Conservation (phyloP, 2,888 invertebrate genomes). For the Lithophane ornitopus region DNA sequence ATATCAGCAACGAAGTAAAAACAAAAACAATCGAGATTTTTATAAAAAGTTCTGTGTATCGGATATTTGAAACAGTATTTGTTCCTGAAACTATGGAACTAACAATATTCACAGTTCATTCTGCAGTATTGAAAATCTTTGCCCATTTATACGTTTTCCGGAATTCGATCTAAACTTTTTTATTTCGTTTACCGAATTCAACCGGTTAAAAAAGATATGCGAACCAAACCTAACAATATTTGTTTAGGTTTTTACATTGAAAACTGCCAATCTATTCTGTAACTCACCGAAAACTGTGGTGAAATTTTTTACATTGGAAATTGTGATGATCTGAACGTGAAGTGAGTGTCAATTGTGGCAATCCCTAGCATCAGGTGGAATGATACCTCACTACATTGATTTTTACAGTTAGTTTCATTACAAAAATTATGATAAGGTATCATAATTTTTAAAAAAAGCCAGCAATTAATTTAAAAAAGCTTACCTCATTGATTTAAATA, state of each 20-base stretch:
- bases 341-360: too few species aligned
- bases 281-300: too few species aligned
- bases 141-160: background rate
- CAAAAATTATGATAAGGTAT: background rate
- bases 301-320: too few species aligned
- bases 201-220: background rate
- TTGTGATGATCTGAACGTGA: too few species aligned
- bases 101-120: conserved; percentile 12
- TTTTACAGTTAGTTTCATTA: background rate
- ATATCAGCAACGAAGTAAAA: background rate
- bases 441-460: too few species aligned
- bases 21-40: background rate
- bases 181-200: conserved; percentile 2
- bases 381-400: too few species aligned
- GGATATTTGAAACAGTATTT: conserved; percentile 34
- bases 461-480: too few species aligned
- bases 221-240: too few species aligned
- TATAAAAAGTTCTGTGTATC: background rate
- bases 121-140: conserved; percentile 30
- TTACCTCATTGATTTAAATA: too few species aligned
- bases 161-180: background rate
- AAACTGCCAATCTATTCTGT: background rate
- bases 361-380: too few species aligned
- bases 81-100: conserved; percentile 18
- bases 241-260: background rate